A percentile compares a stretch with the other conserved stretches of the same genome.
phyloP scores from a whole-genome alignment of 2,113 vertebrate genomes.

The Cololabis saira region DNA sequence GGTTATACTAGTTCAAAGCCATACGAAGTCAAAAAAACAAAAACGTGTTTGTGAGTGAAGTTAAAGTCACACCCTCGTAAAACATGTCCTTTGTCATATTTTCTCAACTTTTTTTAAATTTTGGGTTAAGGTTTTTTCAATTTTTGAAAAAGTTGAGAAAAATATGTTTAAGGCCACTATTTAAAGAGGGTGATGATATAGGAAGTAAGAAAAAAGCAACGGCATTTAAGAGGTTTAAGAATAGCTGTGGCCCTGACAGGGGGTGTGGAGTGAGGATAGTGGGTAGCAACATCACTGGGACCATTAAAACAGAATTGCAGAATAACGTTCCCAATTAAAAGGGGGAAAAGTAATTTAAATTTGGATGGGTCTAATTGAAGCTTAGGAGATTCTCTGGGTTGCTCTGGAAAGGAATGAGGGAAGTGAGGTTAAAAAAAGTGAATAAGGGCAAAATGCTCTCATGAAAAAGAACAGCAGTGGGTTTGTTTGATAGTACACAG shows the following conservation, averaged over 20 bases:
- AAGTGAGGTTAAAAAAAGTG: slow-evolving; percentile 28
- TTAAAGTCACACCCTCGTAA: background rate
- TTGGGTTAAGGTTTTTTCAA: no score
- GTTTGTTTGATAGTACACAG: slow-evolving; percentile 1
- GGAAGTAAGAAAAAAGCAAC: slow-evolving; percentile 8
- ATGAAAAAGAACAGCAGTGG: background rate
- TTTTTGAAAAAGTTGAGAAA: no score
- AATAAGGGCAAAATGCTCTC: slow-evolving; percentile 23
- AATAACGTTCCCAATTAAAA: slow-evolving; percentile 31
- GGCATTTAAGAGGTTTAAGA: slow-evolving; percentile 1
- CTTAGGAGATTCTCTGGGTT: slow-evolving; percentile 31
- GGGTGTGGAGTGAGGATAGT: no score
- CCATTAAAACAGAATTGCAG: slow-evolving; percentile 33
- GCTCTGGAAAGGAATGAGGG: slow-evolving; percentile 19
- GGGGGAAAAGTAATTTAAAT: slow-evolving; percentile 29
- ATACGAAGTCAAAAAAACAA: background rate
- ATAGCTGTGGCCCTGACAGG: no score
- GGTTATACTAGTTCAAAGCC: background rate
- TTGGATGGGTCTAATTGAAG: slow-evolving; percentile 38
- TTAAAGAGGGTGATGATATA: background rate
- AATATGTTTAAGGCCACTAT: no score
- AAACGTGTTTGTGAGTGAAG: background rate
- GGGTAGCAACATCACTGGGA: slow-evolving; percentile 1
- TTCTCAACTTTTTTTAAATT: no score
- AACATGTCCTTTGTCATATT: no score